Conservation (phyloP, 2,113 vertebrate genomes). For the Leptobrachium leishanense region DNA sequence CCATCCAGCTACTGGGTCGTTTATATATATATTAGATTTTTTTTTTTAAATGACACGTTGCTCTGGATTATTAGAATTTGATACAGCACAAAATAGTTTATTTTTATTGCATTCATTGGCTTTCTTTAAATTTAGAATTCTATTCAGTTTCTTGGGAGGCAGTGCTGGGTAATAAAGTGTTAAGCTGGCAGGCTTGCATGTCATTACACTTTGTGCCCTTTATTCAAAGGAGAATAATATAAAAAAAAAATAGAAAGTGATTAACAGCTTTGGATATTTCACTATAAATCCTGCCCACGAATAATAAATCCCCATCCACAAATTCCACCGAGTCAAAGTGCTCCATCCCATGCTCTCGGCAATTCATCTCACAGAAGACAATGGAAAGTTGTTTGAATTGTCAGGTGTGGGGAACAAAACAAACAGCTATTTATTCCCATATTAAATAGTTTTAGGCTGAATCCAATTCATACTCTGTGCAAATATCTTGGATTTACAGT, state of each 20-base stretch:
- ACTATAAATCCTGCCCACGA: not conserved
- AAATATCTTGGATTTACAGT: not conserved
- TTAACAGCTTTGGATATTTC: not conserved
- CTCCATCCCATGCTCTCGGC: not conserved
- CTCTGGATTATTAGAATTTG: too few species aligned
- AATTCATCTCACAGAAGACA: slow-evolving; percentile 8
- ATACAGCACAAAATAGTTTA: too few species aligned
- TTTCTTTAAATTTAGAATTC: too few species aligned
- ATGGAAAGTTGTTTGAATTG: not conserved
- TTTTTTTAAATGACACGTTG: too few species aligned
- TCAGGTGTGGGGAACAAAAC: not conserved
- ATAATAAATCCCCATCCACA: not conserved
- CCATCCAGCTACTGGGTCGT: too few species aligned
- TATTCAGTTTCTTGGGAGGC: too few species aligned
- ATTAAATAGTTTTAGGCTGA: slow-evolving; percentile 16
- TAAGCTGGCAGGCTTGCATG: too few species aligned
- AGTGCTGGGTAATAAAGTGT: too few species aligned
- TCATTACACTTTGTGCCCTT: not conserved
- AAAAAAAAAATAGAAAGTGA: not conserved
- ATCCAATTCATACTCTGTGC: slow-evolving; percentile 4
- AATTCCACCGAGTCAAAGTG: not conserved
- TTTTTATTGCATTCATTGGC: too few species aligned
- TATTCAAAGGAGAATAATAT: not conserved
- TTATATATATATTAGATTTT: too few species aligned
- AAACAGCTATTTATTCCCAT: slow-evolving; percentile 24